Evolutionary conservation across 2,797 vertebrate genomes (phyloP).

Genomic region (Tapera naevia): DNA sequence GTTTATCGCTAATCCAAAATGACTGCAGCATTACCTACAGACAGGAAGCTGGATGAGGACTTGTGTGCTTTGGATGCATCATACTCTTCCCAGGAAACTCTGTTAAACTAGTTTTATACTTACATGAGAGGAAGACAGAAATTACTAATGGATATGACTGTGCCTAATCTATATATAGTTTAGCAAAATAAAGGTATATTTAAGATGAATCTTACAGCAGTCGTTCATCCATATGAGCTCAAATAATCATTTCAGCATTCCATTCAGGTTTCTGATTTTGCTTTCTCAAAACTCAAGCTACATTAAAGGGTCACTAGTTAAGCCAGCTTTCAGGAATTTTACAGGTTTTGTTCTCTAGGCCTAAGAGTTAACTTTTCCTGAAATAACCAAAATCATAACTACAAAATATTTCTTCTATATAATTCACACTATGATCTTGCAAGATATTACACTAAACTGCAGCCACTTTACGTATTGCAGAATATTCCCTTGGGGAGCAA

Average conservation of each 20-base stretch:
- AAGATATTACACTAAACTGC: background rate
- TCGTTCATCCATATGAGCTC: background rate
- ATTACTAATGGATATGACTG: slow-evolving; percentile 63
- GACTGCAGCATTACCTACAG: slow-evolving; percentile 78
- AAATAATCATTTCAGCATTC: slow-evolving; percentile 9
- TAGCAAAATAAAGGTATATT: slow-evolving; percentile 39
- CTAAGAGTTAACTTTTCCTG: background rate
- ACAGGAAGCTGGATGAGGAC: slow-evolving; percentile 76
- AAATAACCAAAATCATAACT: background rate
- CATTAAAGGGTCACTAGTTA: background rate
- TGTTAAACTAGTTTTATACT: slow-evolving; percentile 72
- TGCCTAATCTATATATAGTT: slow-evolving; percentile 72
- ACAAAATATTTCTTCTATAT: background rate
- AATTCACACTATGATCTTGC: background rate
- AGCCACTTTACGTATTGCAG: background rate
- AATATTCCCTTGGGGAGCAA: background rate
- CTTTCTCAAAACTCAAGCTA: background rate
- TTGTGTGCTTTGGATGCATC: slow-evolving; percentile 75
- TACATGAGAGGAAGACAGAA: slow-evolving; percentile 62
- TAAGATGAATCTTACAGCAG: slow-evolving; percentile 2
- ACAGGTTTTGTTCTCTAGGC: background rate
- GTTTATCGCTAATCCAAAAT: slow-evolving; percentile 80
- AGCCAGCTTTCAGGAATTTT: background rate
- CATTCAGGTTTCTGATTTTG: background rate
- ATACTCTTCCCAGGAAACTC: slow-evolving; percentile 72